Evolutionary conservation across 2,797 vertebrate species (phyloP).

Genomic region (Simalia tracyae): DNA sequence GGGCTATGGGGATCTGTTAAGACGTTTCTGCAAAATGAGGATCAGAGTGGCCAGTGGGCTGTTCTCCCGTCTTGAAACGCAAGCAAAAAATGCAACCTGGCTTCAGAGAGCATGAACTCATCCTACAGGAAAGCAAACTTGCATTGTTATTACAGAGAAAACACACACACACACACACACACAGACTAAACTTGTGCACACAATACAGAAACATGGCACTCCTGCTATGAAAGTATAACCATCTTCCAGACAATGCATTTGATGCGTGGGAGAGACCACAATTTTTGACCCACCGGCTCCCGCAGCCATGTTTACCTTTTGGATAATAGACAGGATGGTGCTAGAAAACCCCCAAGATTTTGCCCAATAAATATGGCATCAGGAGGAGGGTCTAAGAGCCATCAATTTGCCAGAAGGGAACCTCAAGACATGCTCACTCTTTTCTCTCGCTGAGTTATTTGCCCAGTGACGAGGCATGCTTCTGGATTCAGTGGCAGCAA

Average conservation of each 20-base stretch:
- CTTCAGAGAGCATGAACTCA: no score
- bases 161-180: no score
- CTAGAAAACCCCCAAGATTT: conserved; percentile 52
- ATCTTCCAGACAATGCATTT: not conserved
- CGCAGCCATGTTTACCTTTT: conserved; percentile 58
- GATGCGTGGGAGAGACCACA: conserved; percentile 16
- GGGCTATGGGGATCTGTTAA: not conserved
- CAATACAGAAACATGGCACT: not conserved
- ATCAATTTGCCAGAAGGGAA: not conserved
- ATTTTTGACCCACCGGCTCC: not conserved
- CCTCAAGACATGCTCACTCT: not conserved
- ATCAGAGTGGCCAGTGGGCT: not conserved
- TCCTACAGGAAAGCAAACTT: no score
- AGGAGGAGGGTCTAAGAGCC: not conserved
- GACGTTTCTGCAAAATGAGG: not conserved
- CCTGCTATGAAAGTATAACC: not conserved
- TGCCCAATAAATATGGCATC: conserved; percentile 25
- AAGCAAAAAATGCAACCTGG: no score
- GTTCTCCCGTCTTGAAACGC: no score
- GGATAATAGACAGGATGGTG: conserved; percentile 58
- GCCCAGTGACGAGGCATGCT: no score
- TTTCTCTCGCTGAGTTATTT: no score
- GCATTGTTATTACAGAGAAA: no score
- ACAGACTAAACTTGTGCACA: no score
- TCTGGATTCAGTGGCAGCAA: no score